Percentiles rank a stretch among this genome's conserved stretches.
phyloP scores from a whole-genome alignment of 2,797 vertebrate genomes.

The Distichodus sexfasciatus region DNA sequence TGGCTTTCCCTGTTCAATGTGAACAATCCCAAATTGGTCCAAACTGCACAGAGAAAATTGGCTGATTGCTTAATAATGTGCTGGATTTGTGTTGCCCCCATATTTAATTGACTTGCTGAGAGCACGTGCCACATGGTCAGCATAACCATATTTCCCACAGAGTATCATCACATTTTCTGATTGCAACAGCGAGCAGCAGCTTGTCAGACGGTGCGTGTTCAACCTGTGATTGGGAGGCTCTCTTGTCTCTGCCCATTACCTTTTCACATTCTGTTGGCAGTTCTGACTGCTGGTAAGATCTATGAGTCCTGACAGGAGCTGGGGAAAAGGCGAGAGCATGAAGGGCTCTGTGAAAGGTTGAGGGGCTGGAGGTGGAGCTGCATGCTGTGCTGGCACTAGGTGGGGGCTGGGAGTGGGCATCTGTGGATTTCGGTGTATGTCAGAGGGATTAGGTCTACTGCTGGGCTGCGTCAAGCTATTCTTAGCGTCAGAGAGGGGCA shows the following conservation, averaged over 20 bases:
- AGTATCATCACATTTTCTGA: neutral
- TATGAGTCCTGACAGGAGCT: slow-evolving; percentile 32
- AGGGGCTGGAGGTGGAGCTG: slow-evolving; percentile 13
- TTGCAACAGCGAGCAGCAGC: neutral
- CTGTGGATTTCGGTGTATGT: neutral
- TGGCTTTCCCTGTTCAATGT: no score
- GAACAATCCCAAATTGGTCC: no score
- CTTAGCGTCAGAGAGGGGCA: neutral
- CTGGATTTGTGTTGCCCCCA: no score
- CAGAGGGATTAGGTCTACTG: neutral
- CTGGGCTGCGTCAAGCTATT: neutral
- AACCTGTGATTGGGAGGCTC: neutral
- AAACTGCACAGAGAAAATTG: no score
- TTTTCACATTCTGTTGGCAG: slow-evolving; percentile 6
- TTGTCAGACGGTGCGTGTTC: neutral
- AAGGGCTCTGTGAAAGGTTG: slow-evolving; percentile 34
- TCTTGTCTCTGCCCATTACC: slow-evolving; percentile 18
- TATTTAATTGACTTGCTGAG: no score
- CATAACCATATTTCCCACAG: neutral
- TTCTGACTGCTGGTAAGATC: slow-evolving; percentile 22
- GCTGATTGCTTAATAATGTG: no score
- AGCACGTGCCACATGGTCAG: neutral
- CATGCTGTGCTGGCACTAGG: neutral
- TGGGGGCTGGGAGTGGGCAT: neutral
- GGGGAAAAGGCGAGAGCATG: slow-evolving; percentile 13